Conservation (phyloP, 1,140 invertebrate species). For the Drosophila setifemur region DNA sequence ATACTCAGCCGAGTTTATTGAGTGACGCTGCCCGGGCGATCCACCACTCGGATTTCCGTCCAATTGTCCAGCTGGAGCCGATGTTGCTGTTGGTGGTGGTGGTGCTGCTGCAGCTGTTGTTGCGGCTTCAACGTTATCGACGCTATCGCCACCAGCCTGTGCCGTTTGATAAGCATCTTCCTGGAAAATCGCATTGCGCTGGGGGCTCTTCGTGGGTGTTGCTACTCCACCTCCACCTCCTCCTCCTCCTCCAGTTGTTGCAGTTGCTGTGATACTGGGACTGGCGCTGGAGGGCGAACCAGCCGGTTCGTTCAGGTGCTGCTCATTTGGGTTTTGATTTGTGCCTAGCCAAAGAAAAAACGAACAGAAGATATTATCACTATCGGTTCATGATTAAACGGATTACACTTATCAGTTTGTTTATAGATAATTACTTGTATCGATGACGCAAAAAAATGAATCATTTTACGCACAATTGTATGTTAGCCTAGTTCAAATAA, state of each 20-base stretch:
- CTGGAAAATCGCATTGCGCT: conserved; percentile 56
- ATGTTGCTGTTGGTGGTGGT: conserved; percentile 21
- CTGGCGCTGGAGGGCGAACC: conserved; percentile 48
- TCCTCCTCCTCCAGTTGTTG: neutral
- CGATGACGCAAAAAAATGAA: conserved; percentile 19
- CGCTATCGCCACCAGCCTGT: conserved; percentile 42
- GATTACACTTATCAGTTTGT: conserved; percentile 35
- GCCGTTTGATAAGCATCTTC: conserved; percentile 68
- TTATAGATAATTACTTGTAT: conserved; percentile 18
- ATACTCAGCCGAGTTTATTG: conserved; percentile 71
- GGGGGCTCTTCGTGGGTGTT: conserved; percentile 66
- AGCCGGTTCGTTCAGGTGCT: conserved; percentile 63
- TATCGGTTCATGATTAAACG: conserved; percentile 20
- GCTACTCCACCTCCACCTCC: conserved; percentile 8
- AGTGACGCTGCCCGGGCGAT: conserved; percentile 69
- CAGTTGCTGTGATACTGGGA: conserved; percentile 16
- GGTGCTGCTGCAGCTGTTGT: conserved; percentile 23
- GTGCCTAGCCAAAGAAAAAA: conserved; percentile 48
- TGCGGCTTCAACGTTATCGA: conserved; percentile 47
- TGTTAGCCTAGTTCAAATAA: neutral
- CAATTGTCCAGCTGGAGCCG: conserved; percentile 12
- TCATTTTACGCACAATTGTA: conserved; percentile 6
- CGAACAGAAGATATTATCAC: conserved; percentile 19
- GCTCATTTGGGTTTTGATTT: conserved; percentile 78
- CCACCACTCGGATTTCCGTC: conserved; percentile 29